Evolutionary conservation across 92 coral and sea anemone species (phyloP), one percentile per base, ranked within the genome.

Genomic region (Pocillopora grandis): DNA sequence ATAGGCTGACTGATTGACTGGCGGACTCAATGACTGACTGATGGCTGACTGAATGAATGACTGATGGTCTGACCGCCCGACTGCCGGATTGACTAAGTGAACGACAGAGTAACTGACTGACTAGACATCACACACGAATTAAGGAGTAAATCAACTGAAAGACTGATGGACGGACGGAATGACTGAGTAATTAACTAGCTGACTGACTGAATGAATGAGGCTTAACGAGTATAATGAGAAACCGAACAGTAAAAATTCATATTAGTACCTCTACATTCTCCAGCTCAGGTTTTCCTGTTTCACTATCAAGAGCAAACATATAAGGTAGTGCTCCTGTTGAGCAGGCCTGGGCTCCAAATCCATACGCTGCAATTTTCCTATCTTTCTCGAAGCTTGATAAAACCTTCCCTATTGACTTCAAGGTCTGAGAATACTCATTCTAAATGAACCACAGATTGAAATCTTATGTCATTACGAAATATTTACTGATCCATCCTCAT

Each of bases 381-480:
- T 86, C 96, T 12, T 82, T 76, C 66, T 93, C 91, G 86, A 92
- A 96, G 76, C 91, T 84, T n/a, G 96, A 87, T 80, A 96, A 80
- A 66, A 94, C 92, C 65, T 92, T 92, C 10, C 95, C 98, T 5
- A 94, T 76, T 12, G 95, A 77, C 75, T 87, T 90, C 2, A 94
- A 82, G 10, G 98, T 86, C 66, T 86, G 88, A 61, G 88, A 90
- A 76, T 96, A 96, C 88, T 96, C 98, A 86, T 95, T 95, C 98
- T 95, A 85, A 36, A 75, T 61, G 12, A 9, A 21, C 52, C 57
- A 64, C 55, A 70, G 7, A 15, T 7, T 31, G 56, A 58, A 19
- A 17, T 13, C 9, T 75, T 36, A 1, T 36, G 60, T 36, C 23
- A 37, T 20, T 23, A 12, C 6, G 37, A 9, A 18, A 17, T 27